Evolutionary conservation across 2,113 vertebrate species (phyloP), one percentile per base, ranked within the genome.

Genomic region (Zingel zingel): DNA sequence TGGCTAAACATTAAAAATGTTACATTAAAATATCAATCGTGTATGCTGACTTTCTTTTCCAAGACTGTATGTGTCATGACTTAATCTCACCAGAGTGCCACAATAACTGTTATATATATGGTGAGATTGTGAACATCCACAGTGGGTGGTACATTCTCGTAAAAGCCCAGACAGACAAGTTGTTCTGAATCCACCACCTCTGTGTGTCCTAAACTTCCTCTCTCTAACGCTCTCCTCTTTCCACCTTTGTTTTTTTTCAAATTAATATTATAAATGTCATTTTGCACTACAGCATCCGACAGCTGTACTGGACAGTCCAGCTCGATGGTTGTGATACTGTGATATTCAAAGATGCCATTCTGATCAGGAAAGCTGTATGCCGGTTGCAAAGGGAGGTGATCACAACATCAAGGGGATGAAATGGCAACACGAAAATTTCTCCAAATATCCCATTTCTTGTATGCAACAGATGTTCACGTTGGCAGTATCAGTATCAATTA

Each of bases 81-180:
- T 48, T 45, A 14, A 18, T 51, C 33, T 69, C 56, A 69, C 23
- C 27, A 25, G 12, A 15, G 19, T 23, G 36, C 57, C 14, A 43
- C 74, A 57, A 11, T 66, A 47, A 61, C 54, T 64, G 33, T 69
- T 70, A 69, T 14, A 47, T 65, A 51, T 33, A 50, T 48, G 23
- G 27, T 56, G 74, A 61, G 62, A 71, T 59, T 25, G 23, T 81
- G 70, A 79, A 54, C 43, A 69, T 84, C 65, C 53, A 72, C 69
- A 63, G 77, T 74, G 54, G 74, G 70, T 71, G 73, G 63, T 77
- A 12, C 11, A 11, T 74, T 68, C 33, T 80, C 86, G 19, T 64
- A 61, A 85, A 74, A 73, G 33, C 77, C 62, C 61, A 83, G 73
- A 69, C 19, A 69, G 63, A 79, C 51, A 84, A 59, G 61, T 50